Evolutionary conservation across 1,140 invertebrate genomes (phyloP), one percentile per base, ranked within the genome.

Genomic region (Microplitis demolitor): DNA sequence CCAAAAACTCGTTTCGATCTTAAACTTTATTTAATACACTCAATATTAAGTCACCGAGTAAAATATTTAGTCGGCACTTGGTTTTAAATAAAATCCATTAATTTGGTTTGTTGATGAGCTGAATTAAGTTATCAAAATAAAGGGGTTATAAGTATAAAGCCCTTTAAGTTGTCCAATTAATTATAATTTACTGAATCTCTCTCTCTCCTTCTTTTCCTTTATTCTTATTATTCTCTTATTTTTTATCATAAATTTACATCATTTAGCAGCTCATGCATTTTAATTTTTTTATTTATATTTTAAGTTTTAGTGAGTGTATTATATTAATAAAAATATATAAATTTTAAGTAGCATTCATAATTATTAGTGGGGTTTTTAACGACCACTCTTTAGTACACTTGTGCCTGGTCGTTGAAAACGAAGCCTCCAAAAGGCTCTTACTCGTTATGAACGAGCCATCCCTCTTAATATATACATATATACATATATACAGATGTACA

Each of bases 111-210:
- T 45, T 45, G 31, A 33, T 24, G 58, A 33, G 16, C 14, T 51
- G 50, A 53, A 67, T 14, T 51, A 53, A 51, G 50, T n/a, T 16
- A 56, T 31, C 3, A 11, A 34, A 50, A 8, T 5, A 33, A 31
- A 16, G 56, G 11, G 45, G 31, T 34, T 62, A 50, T 35, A 35
- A 54, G 16, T 53, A 9, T 50, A 13, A 63, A 63, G 13, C 58
- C 33, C 31, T 62, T 75, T 76, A 76, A 77, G 71, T 73, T 75
- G 68, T 56, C 56, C 72, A 74, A 81, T 82, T 81, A 81, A 83
- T 82, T 79, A 71, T 74, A 77, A 78, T 76, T 71, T 76, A 71
- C 76, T 78, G 78, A 82, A 83, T 80, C 71, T 78, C 75, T 24
- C 24, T 24, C 24, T 24, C 24, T 24, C 24, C 24, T 2, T 24